Evolutionary conservation across 2,113 vertebrate genomes (phyloP).

Genomic region (Nothobranchius furzeri): DNA sequence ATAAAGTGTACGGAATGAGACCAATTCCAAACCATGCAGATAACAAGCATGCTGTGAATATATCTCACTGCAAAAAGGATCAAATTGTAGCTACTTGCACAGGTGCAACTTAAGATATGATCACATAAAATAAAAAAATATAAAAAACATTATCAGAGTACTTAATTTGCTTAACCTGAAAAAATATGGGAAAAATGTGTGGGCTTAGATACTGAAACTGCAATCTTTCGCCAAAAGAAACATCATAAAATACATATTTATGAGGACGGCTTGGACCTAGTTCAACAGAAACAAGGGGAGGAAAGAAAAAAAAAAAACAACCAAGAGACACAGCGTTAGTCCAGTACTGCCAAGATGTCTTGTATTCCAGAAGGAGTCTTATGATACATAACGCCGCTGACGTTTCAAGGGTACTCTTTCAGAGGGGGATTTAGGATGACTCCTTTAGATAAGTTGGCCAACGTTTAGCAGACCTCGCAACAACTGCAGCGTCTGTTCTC

Average conservation of each 20-base stretch:
- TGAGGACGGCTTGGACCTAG: constrained; percentile 53
- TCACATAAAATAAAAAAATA: constrained; percentile 24
- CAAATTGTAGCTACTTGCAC: constrained; percentile 23
- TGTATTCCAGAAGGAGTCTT: constrained; percentile 71
- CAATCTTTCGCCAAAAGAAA: constrained; percentile 34
- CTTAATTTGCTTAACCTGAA: constrained; percentile 49
- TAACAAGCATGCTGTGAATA: too few relatives aligned
- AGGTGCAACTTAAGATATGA: constrained; percentile 55
- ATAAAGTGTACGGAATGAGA: too few relatives aligned
- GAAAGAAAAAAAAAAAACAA: neutral
- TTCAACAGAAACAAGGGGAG: constrained; percentile 40
- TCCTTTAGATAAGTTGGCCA: constrained; percentile 67
- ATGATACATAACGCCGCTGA: constrained; percentile 68
- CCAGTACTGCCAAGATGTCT: constrained; percentile 60
- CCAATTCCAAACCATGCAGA: too few relatives aligned
- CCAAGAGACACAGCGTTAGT: constrained; percentile 22
- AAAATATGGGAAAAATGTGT: constrained; percentile 8
- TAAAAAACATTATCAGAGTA: constrained; percentile 46
- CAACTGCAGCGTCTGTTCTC: constrained; percentile 36
- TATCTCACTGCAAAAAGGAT: constrained; percentile 16
- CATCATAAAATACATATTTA: constrained; percentile 67
- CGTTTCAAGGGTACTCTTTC: constrained; percentile 70
- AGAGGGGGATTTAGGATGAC: constrained; percentile 65
- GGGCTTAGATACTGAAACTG: constrained; percentile 39
- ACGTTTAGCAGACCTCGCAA: constrained; percentile 50